Base-by-base conservation (phyloP, 2,113 vertebrate genomes). In the Stictonetta naevosa region DNA sequence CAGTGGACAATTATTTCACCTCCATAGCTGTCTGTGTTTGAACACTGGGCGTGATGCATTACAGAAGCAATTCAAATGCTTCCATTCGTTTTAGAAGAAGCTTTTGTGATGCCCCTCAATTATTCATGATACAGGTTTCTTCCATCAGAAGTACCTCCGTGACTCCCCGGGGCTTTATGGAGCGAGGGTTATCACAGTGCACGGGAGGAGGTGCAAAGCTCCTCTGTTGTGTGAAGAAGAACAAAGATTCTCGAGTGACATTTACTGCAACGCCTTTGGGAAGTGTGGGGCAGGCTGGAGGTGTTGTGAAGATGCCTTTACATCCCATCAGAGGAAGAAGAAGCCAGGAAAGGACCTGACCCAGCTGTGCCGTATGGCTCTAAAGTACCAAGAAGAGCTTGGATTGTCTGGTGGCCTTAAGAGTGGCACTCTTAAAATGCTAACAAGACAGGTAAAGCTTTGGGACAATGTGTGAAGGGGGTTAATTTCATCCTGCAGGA, bases 121-220 rank as follows among this genome's bases (percentile, higher is more conserved):
- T 95, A 97, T 97, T 93, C 53, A 95, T 77, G 26, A 13, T 40
- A 73, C 80, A 82, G 86, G 72, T 67, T 93, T 92, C 78, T 90
- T 95, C 94, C 90, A 95, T 97, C 92, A 97, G 92, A 78, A 88
- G 19, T 10, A 50, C 56, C 56, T 28, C 10, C 0, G 19, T 56
- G 83, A 10, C 52, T 59, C 53, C 63, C 17, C 33, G 3, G 0
- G 0, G 3, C 53, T 20, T 53, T 13, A 4, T 7, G 13, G 8
- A 42, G 42, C 2, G 79, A 28, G 40, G 28, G 60, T 34, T 22
- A 20, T 52, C 11, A 0, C 18, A 3, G 60, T 0, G 48, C 28
- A 10, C 12, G 0, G 6, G 25, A 63, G 66, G 74, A 73, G 60
- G 10, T 46, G 53, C 62, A 8, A 3, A 22, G 63, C 48, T 85